Base-by-base conservation (phyloP, 2,888 invertebrate species). In the Sarcophaga carnaria region DNA sequence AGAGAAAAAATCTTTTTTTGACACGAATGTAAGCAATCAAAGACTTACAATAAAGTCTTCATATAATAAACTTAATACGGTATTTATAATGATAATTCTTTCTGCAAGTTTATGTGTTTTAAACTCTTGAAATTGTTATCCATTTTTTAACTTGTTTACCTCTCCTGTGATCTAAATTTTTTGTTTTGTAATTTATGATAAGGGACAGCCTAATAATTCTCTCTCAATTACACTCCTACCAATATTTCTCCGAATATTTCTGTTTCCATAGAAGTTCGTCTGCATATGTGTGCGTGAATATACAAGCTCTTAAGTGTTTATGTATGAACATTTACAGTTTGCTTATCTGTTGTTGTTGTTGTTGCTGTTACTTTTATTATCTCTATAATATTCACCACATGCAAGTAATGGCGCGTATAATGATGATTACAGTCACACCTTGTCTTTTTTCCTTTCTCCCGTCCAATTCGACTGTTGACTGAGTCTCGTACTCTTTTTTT, bases 391-490 rank as follows among this genome's bases (percentile, higher is more conserved):
- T 64, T 86, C 72, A 77, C 83, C 83, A 83, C 83, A 86, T 86
- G 83, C 72, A 83, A 69, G 86, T 83, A 80, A 86, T 83, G 77
- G 77, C 71, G 83, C 83, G 76, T 80, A 62, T 86, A 86, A 86
- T 82, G 86, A 86, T 86, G 82, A 86, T 82, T 86, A 86, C 86
- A 86, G 75, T 86, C 86, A 75, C 82, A 86, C 79, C 86, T 79
- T 79, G 45, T 67, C 54, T 69, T 69, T 75, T 69, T 85, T 64
- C 22, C 62, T 37, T 37, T 37, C 37, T 37, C 37, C 37, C 37
- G 2, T 37, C 37, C 59, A 70, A 17, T 45, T 47, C 67, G 37
- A 63, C 62, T 67, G 54, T 60, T 64, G 64, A 74, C 22, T 69
- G 59, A 14, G 37, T 37, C 37, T 10, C 37, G 3, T 37, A 37